A percentile compares a stretch with the other conserved stretches of the same genome.
These are phyloP conservation scores for Enteromius radiatus DNA, from an alignment of 2,797 vertebrate species.

Conservation along the genomic window DNA sequence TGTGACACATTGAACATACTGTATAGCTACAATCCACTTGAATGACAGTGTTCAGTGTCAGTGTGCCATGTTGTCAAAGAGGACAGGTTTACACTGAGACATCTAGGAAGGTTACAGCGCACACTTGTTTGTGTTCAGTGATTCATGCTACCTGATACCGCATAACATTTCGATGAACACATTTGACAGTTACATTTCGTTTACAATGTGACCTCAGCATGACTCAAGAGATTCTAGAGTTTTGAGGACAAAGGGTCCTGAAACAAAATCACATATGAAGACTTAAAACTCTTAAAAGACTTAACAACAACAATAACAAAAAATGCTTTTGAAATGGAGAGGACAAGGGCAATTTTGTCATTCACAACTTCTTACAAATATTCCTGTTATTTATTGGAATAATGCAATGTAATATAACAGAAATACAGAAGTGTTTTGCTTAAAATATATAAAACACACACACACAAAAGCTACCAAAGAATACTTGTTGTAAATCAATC, in stretches of 20 bases:
- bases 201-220: neutral
- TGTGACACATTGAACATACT: neutral
- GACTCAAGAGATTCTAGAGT: neutral
- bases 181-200: slow-evolving; percentile 30
- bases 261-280: neutral
- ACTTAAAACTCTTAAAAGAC: neutral
- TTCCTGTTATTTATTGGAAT: neutral
- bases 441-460: neutral
- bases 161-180: neutral
- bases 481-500: neutral
- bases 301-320: neutral
- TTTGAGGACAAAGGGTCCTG: neutral
- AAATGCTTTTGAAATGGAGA: neutral
- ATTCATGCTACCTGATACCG: neutral
- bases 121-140: slow-evolving; percentile 23
- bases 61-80: neutral
- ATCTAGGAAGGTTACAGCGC: neutral
- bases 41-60: neutral
- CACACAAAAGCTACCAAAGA: neutral
- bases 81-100: neutral
- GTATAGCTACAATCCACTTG: neutral
- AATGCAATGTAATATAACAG: neutral
- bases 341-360: neutral
- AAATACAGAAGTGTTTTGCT: neutral
- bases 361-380: neutral